Evolutionary conservation across 2,797 vertebrate species (phyloP).

Genomic region (Danionella dracula): DNA sequence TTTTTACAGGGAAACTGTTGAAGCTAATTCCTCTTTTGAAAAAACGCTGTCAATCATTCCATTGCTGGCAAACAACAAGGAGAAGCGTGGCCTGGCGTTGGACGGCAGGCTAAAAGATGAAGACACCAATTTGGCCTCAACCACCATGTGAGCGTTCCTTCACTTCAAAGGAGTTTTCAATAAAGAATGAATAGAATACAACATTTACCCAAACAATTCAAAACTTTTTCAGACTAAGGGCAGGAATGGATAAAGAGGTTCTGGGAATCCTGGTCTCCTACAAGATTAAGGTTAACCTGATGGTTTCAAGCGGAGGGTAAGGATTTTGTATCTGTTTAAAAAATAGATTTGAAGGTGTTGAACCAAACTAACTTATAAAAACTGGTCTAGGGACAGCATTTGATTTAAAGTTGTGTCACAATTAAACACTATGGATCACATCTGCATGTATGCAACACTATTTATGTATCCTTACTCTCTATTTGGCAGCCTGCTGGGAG

Average conservation of each 20-base stretch:
- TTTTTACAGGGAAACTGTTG: constrained; percentile 64
- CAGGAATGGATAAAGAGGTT: constrained; percentile 78
- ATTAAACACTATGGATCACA: too few species aligned
- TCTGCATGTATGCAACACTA: too few species aligned
- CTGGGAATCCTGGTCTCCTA: constrained; percentile 89
- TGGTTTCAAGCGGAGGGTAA: constrained; percentile 85
- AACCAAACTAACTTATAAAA: too few species aligned
- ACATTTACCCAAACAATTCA: too few species aligned
- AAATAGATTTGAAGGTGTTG: too few species aligned
- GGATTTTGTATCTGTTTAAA: constrained; percentile 9
- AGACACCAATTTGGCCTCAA: constrained; percentile 87
- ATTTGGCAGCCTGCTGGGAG: constrained; percentile 77
- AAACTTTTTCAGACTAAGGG: constrained; percentile 69
- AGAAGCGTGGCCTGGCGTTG: constrained; percentile 80
- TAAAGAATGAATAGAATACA: too few species aligned
- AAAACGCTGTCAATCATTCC: constrained; percentile 66
- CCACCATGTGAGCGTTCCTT: constrained; percentile 70
- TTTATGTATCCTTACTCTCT: not conserved
- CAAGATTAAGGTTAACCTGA: constrained; percentile 85
- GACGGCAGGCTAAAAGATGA: constrained; percentile 85
- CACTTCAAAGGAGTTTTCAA: not conserved
- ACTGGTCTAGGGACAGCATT: too few species aligned
- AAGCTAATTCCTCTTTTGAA: constrained; percentile 51
- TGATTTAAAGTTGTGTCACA: too few species aligned
- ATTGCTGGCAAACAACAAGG: constrained; percentile 66